Base-by-base conservation (phyloP, 2,888 invertebrate species). In the Galerucella pusilla region DNA sequence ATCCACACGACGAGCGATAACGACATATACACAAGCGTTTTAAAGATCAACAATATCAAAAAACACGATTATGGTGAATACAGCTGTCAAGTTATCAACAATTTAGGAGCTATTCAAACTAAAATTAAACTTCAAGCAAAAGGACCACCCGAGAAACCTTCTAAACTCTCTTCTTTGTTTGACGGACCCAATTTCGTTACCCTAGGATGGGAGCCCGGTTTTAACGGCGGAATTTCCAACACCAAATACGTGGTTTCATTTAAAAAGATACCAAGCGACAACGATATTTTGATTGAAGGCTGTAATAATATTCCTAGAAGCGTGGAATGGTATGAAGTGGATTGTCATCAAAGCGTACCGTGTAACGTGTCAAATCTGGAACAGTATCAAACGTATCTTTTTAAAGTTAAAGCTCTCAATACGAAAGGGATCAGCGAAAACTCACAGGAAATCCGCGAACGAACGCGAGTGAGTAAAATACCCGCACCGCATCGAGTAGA, bases 1-100 rank as follows among this genome's bases (percentile, higher is more conserved):
- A 94, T 96, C 63, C 94, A 93, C 81, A 94, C 95, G 2, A 93
- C 92, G 20, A 92, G 92, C 52, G 94, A 96, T 81, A 93, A 94
- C 80, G 97, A 97, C 85, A 92, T 96, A 1, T 96, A 96, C 87
- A 93, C 93, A 5, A 96, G 95, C 75, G 90, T 94, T 0, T 87
- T 97, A 52, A 91, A 88, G 84, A 89, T 97, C 80, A 92, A 93
- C 70, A 92, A 93, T 75, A 91, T 97, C 16, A 92, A 93, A 64
- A 91, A 93, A n/a, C 91, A 93, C 70, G 96, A 97, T 85, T 97
- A 97, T 84, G 97, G 97, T 0, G 96, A 96, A 75, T 98, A 97
- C 87, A 94, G 93, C 72, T 98, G 98, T 84, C 92, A 94, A 79
- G 96, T 96, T 7, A 92, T 93, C 20, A 98, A 98, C 85, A 91